phyloP scores from a whole-genome alignment of 2,888 invertebrate genomes.

The Troides helena region DNA sequence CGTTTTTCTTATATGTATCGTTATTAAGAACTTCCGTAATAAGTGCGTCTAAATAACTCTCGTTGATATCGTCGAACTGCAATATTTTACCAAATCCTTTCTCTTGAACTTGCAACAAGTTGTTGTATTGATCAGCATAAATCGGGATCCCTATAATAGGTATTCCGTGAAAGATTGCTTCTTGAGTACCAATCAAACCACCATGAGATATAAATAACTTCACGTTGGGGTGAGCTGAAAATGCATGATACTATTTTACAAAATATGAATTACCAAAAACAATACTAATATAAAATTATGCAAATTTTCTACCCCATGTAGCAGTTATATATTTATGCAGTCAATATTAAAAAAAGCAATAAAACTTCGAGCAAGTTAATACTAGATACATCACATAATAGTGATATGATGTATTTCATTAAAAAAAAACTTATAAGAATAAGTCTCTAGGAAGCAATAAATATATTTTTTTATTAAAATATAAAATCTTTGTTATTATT shows the following conservation, averaged over 20 bases:
- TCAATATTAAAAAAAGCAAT: conserved; percentile 60
- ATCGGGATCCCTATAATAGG: conserved; percentile 78
- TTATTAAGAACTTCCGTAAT: conserved; percentile 63
- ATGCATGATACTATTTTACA: neutral
- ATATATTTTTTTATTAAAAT: conserved; percentile 82
- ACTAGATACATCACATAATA: too few relatives aligned
- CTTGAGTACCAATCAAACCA: conserved; percentile 82
- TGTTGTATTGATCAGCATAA: conserved; percentile 75
- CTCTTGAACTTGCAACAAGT: conserved; percentile 62
- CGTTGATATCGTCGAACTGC: conserved; percentile 65
- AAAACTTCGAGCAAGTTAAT: too few relatives aligned
- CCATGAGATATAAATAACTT: conserved; percentile 84
- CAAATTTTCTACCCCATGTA: too few relatives aligned
- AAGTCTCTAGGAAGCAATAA: conserved; percentile 56
- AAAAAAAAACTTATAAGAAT: too few relatives aligned
- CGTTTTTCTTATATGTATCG: conserved; percentile 52
- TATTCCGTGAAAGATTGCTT: conserved; percentile 81
- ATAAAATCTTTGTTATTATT: conserved; percentile 80
- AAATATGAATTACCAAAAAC: too few relatives aligned
- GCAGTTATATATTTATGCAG: conserved; percentile 60
- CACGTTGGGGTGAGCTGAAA: conserved; percentile 77
- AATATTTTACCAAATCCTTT: conserved; percentile 68
- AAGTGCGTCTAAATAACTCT: conserved; percentile 49
- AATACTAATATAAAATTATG: too few relatives aligned
- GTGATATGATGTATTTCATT: too few relatives aligned